Evolutionary conservation across 2,797 vertebrate genomes (phyloP).

Genomic region (Lateolabrax maculatus): DNA sequence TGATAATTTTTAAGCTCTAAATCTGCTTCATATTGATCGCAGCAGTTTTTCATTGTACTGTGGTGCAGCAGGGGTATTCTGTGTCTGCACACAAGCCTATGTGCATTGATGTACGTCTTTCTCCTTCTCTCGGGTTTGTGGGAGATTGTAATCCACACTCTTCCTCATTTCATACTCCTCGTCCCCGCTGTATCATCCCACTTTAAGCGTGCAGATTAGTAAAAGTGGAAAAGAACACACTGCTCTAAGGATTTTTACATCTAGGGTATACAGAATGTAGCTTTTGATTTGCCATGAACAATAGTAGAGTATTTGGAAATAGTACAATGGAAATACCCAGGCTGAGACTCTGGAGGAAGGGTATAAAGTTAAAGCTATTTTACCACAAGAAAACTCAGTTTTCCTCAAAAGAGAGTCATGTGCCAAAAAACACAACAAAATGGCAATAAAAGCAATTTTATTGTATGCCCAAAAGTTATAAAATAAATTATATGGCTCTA

Average conservation of each 20-base stretch:
- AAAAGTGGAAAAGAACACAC: slow-evolving; percentile 47
- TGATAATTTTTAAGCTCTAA: slow-evolving; percentile 59
- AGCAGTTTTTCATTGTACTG: slow-evolving; percentile 24
- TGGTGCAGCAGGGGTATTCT: slow-evolving; percentile 15
- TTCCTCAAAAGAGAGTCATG: slow-evolving; percentile 55
- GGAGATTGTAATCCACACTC: slow-evolving; percentile 56
- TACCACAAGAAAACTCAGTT: slow-evolving; percentile 32
- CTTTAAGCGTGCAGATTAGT: slow-evolving; percentile 63
- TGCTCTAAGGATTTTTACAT: slow-evolving; percentile 57
- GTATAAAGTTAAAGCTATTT: slow-evolving; percentile 52
- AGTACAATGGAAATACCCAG: slow-evolving; percentile 48
- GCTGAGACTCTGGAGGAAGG: slow-evolving; percentile 46
- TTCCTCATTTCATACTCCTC: slow-evolving; percentile 38
- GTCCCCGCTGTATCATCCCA: slow-evolving; percentile 32
- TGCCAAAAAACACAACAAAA: slow-evolving; percentile 71
- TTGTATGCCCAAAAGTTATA: slow-evolving; percentile 64
- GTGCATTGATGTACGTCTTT: background rate
- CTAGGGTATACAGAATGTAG: slow-evolving; percentile 39
- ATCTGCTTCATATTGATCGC: slow-evolving; percentile 57
- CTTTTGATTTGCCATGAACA: slow-evolving; percentile 62
- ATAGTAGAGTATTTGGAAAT: slow-evolving; percentile 47
- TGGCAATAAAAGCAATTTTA: slow-evolving; percentile 69
- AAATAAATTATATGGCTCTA: slow-evolving; percentile 70
- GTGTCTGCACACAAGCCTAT: background rate
- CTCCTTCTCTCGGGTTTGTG: slow-evolving; percentile 18